These are phyloP conservation scores for Sciaenops ocellatus DNA, from an alignment of 2,797 vertebrate species.

Conservation along the genomic window DNA sequence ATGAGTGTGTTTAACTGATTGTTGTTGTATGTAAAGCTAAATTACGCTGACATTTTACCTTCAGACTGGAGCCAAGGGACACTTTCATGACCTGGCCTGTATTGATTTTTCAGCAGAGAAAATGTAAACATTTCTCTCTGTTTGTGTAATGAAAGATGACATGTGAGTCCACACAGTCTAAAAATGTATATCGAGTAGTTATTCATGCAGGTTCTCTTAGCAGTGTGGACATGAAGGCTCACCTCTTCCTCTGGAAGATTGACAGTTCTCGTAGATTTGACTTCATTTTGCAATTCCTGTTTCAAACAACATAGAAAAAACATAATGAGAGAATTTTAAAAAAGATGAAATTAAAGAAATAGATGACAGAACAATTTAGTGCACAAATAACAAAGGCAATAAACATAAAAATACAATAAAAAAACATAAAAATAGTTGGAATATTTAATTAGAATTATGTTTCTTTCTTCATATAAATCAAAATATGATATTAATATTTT, in stretches of 20 bases:
- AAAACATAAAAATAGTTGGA: neutral
- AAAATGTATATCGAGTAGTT: neutral
- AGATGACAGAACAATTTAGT: too few relatives aligned
- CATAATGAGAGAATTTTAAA: neutral
- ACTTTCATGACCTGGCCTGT: conserved; percentile 49
- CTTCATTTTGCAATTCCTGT: neutral
- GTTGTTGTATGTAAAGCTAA: conserved; percentile 56
- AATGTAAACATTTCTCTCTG: conserved; percentile 39
- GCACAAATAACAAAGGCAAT: neutral
- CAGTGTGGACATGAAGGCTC: too few relatives aligned
- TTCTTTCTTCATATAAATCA: neutral
- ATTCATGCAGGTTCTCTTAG: neutral
- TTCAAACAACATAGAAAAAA: neutral
- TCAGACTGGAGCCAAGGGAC: conserved; percentile 47
- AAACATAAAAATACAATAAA: neutral
- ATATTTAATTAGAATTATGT: neutral
- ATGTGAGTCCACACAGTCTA: neutral
- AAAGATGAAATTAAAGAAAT: neutral
- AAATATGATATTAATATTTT: neutral
- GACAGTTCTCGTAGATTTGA: too few relatives aligned
- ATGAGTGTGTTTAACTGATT: conserved; percentile 69
- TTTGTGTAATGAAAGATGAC: conserved; percentile 28
- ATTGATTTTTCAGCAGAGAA: conserved; percentile 59
- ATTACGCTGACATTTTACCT: conserved; percentile 70
- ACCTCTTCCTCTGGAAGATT: too few relatives aligned